Evolutionary conservation across 2,797 vertebrate species (phyloP), one percentile per base, ranked within the genome.

Genomic region (Hafferia zeledoni): DNA sequence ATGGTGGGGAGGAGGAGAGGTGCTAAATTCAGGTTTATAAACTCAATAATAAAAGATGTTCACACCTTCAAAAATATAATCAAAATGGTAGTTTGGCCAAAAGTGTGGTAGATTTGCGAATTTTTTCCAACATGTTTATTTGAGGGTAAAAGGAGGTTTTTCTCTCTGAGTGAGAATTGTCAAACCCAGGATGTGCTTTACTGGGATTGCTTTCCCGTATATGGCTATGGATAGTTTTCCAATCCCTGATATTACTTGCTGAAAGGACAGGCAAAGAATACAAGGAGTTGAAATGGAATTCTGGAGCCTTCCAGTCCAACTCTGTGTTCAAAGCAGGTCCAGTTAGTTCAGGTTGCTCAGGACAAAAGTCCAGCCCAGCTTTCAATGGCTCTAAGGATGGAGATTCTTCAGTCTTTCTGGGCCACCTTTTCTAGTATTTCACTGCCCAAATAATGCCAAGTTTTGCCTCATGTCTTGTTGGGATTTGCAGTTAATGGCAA

Each of bases 1-100:
- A 91, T 88, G n/a, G 61, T 91, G 60, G 82, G 68, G 49, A 87
- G 89, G 89, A 90, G 85, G 84, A 95, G 67, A 96, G 80, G 91
- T 91, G 90, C 91, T 87, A 91, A 93, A 95, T 86, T 88, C 91
- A 90, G 90, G 91, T 94, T 93, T 95, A 68, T 91, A 83, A 95
- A 94, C 79, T 52, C 57, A 90, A 93, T 93, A 91, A 93, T 93
- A 81, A 95, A 91, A 96, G 76, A 95, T 95, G 83, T 95, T 96
- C 77, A 31, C 88, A 91, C 91, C 87, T 94, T 90, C 83, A 90
- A 68, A 93, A 89, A 86, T 88, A 60, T 80, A 90, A 86, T 71
- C 65, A 81, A 68, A 83, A 70, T 59, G 91, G 31, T 86, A 56
- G 61, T 52, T 96, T 80, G 64, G 47, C 87, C 78, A 63, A 37